These are phyloP conservation scores for Cryptus armator DNA, from an alignment of 2,888 invertebrate species.

Conservation along the genomic window DNA sequence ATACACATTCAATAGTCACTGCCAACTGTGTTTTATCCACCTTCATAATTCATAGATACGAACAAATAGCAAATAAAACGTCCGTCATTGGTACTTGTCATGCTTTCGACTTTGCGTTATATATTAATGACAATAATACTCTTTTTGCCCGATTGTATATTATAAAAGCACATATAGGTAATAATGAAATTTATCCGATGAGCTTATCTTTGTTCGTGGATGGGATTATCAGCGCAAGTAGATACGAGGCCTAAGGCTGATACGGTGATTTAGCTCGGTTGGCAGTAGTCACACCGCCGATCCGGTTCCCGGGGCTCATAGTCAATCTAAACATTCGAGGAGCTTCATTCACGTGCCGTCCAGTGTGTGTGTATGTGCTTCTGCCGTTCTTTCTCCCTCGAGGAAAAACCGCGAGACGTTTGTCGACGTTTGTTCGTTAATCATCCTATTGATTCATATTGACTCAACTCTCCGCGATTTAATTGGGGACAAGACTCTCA, in stretches of 20 bases:
- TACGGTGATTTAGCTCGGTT: conserved; percentile 23
- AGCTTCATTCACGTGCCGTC: conserved; percentile 49
- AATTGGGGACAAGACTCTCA: conserved; percentile 12
- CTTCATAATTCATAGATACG: background rate
- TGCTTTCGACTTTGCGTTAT: background rate
- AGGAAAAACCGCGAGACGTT: background rate
- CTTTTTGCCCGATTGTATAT: background rate
- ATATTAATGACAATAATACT: background rate
- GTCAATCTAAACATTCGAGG: conserved; percentile 46
- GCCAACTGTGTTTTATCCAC: background rate
- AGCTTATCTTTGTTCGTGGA: background rate
- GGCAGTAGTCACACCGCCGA: conserved; percentile 23
- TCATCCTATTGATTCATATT: conserved; percentile 50
- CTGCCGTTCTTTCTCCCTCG: background rate
- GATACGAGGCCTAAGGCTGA: conserved; percentile 9
- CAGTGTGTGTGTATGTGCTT: conserved; percentile 4
- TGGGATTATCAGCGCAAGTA: background rate
- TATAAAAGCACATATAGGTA: background rate
- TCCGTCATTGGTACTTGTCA: background rate
- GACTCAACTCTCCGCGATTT: conserved; percentile 44
- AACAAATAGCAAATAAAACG: background rate
- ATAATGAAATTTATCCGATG: background rate
- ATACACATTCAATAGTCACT: background rate
- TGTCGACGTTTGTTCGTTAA: conserved; percentile 12
- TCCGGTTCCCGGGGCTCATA: conserved; percentile 29